phyloP scores from a whole-genome alignment of 2,888 invertebrate species.

The Pristionchus maxplancki region DNA sequence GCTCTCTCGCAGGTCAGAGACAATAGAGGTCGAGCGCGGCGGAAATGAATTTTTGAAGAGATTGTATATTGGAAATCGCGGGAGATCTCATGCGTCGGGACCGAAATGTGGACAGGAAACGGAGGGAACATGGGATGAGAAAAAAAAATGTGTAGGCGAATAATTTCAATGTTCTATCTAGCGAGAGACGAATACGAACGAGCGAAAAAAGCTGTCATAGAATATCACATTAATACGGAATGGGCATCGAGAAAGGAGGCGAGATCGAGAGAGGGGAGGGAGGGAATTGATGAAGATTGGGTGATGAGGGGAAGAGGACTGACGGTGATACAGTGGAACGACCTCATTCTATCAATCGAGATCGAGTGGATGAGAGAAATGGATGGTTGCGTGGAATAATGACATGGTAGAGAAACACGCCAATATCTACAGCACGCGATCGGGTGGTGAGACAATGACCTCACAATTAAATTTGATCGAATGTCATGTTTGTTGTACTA shows the following conservation, averaged over 20 bases:
- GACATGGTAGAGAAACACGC: too few relatives aligned
- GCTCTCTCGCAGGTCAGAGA: neutral
- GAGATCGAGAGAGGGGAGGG: neutral
- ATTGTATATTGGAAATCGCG: neutral
- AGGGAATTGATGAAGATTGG: neutral
- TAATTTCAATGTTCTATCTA: neutral
- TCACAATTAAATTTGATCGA: too few relatives aligned
- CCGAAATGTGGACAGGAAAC: neutral
- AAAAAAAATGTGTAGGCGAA: neutral
- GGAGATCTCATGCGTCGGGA: neutral
- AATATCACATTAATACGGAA: constrained; percentile 35
- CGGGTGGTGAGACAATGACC: too few relatives aligned
- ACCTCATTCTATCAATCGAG: too few relatives aligned
- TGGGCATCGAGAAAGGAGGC: neutral
- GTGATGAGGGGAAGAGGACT: too few relatives aligned
- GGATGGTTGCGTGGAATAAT: too few relatives aligned
- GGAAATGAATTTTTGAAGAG: constrained; percentile 13
- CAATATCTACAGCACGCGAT: too few relatives aligned
- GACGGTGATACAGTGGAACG: too few relatives aligned
- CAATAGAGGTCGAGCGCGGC: neutral
- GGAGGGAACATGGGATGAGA: neutral
- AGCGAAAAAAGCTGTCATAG: constrained; percentile 4
- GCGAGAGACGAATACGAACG: neutral
- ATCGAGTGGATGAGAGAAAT: too few relatives aligned
- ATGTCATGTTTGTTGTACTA: too few relatives aligned